These are phyloP conservation scores for Heterodera carotae DNA, from an alignment of 1,140 invertebrate genomes.

Conservation along the genomic window DNA sequence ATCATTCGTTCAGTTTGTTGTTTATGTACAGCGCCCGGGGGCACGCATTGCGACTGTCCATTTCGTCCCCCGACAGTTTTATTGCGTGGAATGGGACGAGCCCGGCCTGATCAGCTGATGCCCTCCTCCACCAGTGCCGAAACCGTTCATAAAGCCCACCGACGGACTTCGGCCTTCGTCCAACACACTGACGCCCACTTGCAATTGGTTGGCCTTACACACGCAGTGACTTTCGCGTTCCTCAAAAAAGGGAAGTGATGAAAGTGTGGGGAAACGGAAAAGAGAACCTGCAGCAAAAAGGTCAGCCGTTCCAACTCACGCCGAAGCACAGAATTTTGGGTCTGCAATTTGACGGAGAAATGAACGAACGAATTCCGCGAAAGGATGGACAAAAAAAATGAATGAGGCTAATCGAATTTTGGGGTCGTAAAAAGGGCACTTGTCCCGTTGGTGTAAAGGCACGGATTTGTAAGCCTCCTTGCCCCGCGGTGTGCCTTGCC, in stretches of 20 bases:
- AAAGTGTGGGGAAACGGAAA: background rate
- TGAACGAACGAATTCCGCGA: too few species aligned
- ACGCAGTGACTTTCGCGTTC: constrained; percentile 45
- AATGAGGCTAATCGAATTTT: too few species aligned
- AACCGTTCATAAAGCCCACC: constrained; percentile 19
- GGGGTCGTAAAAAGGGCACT: too few species aligned
- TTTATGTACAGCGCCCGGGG: background rate
- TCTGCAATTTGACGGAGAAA: too few species aligned
- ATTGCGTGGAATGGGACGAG: constrained; percentile 29
- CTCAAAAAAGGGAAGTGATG: constrained; percentile 18
- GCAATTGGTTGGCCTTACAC: constrained; percentile 39
- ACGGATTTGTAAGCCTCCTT: too few species aligned
- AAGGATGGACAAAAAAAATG: constrained; percentile 23
- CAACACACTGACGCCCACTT: constrained; percentile 31
- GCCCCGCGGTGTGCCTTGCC: too few species aligned
- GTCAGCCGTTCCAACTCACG: constrained; percentile 53
- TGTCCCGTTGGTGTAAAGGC: too few species aligned
- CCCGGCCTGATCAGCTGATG: constrained; percentile 12
- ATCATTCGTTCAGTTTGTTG: background rate
- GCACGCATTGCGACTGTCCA: background rate
- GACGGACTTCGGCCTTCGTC: constrained; percentile 20
- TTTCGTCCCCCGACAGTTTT: constrained; percentile 2
- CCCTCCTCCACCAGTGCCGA: background rate
- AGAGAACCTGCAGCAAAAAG: constrained; percentile 36
- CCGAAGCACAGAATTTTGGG: constrained; percentile 51